Base-by-base conservation (phyloP, 2,888 invertebrate genomes). In the Epistrophe eligans region DNA sequence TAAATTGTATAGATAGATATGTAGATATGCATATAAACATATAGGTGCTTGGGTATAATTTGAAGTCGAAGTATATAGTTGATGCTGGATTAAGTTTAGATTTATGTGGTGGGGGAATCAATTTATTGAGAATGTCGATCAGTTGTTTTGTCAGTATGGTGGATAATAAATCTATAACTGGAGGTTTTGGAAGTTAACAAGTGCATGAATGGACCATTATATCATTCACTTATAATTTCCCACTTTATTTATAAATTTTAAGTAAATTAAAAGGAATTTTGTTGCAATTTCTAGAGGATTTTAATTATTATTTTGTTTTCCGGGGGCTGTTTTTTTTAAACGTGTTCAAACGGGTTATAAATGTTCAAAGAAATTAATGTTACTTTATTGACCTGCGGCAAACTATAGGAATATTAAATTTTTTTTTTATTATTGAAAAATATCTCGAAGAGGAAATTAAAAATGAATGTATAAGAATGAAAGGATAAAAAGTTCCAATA, bases 41-140 rank as follows among this genome's bases (percentile, higher is more conserved):
- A 5, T 13, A 17, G 8, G 8, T 9, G 11, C n/a, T 15, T 57
- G 28, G 24, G 55, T 2, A 43, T 55, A 4, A 32, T 4, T 32
- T 43, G 11, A n/a, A 17, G 15, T 28, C 2, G 28, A 48, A 10
- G 24, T 24, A 24, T 24, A 24, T 24, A 24, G 24, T 55, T 40
- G 38, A 70, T 70, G 70, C 55, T 70, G 70, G 38, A 40, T 70
- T 66, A 6, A 40, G 13, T 19, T 60, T 2, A 19, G 13, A 60
- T 58, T 60, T 62, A 43, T 52, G 11, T 28, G 19, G 52, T 70
- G 70, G 70, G 70, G 43, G 62, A 83, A 79, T 87, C 87, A 79
- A 87, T 87, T 87, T 76, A 87, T 87, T 87, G 79, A 24, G 76
- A 87, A 87, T 83, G 83, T 87, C 83, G 83, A 87, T 87, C 87